A percentile compares a stretch with the other conserved stretches of the same genome.
Conservation (phyloP, 2,888 invertebrate genomes). For the Flexamia atlantica region DNA sequence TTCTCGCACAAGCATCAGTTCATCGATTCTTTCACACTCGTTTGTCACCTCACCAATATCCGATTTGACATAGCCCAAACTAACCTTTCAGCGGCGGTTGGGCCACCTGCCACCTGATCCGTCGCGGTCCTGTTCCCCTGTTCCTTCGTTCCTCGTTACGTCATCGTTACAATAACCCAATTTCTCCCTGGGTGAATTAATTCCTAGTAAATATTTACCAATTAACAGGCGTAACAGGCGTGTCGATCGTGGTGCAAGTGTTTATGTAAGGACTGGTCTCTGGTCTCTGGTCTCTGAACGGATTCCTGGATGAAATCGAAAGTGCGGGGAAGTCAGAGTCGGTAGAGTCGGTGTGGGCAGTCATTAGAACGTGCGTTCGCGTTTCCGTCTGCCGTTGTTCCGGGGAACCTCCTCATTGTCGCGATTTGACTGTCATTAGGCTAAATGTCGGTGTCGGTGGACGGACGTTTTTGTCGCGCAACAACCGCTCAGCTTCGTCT, state of each 20-base stretch:
- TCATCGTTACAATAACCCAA: slow-evolving; percentile 53
- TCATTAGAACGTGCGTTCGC: slow-evolving; percentile 51
- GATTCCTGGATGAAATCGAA: slow-evolving; percentile 59
- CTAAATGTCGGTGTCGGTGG: not conserved
- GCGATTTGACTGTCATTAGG: not conserved
- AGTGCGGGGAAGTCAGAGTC: slow-evolving; percentile 51
- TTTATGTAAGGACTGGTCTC: slow-evolving; percentile 54
- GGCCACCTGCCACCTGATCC: not conserved
- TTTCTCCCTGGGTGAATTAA: slow-evolving; percentile 34
- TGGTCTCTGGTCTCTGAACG: too few relatives aligned
- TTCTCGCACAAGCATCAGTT: slow-evolving; percentile 2
- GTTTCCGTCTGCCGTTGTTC: slow-evolving; percentile 18
- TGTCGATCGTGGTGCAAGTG: slow-evolving; percentile 48
- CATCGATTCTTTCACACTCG: too few relatives aligned
- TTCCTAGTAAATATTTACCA: slow-evolving; percentile 56
- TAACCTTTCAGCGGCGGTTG: not conserved
- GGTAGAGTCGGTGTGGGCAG: slow-evolving; percentile 43
- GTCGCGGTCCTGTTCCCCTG: slow-evolving; percentile 20
- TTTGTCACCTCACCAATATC: too few relatives aligned
- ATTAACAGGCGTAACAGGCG: slow-evolving; percentile 49
- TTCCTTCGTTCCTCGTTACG: slow-evolving; percentile 12
- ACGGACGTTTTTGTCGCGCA: too few relatives aligned
- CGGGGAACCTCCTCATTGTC: not conserved
- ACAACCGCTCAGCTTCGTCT: too few relatives aligned
- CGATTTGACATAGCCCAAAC: not conserved